Conservation (phyloP, 2,888 invertebrate genomes). For the Silvanus unidentatus region DNA sequence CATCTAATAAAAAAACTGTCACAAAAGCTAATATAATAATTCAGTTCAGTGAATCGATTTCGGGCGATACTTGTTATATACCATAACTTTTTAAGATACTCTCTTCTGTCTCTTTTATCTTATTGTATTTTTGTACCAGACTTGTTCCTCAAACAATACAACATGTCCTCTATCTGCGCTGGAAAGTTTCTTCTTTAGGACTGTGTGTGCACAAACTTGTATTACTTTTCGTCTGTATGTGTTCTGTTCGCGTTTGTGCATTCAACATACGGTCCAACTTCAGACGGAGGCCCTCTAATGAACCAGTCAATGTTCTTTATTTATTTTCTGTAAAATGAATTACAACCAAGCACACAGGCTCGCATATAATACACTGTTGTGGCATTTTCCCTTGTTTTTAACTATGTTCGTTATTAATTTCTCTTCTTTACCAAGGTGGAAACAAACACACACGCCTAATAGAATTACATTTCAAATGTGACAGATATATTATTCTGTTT, state of each 20-base stretch:
- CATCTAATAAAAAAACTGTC: conserved; percentile 15
- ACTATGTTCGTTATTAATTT: too few species aligned
- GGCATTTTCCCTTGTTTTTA: too few species aligned
- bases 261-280: too few species aligned
- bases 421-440: too few species aligned
- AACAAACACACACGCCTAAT: not conserved
- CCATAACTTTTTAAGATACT: conserved; percentile 22
- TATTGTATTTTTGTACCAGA: conserved; percentile 18
- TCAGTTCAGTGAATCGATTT: conserved; percentile 24
- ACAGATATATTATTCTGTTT: conserved; percentile 2
- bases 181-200: conserved; percentile 1
- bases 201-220: too few species aligned
- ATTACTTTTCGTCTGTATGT: too few species aligned
- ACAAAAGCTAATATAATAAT: conserved; percentile 23
- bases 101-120: conserved; percentile 22
- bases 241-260: too few species aligned
- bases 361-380: too few species aligned
- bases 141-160: conserved; percentile 9
- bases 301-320: too few species aligned
- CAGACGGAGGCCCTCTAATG: too few species aligned
- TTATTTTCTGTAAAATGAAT: too few species aligned
- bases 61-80: conserved; percentile 8
- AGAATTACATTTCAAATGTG: not conserved
- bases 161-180: not conserved
- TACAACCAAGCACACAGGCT: too few species aligned